Conservation (phyloP, 2,888 invertebrate species). For the Cryptocheilus praepositus region DNA sequence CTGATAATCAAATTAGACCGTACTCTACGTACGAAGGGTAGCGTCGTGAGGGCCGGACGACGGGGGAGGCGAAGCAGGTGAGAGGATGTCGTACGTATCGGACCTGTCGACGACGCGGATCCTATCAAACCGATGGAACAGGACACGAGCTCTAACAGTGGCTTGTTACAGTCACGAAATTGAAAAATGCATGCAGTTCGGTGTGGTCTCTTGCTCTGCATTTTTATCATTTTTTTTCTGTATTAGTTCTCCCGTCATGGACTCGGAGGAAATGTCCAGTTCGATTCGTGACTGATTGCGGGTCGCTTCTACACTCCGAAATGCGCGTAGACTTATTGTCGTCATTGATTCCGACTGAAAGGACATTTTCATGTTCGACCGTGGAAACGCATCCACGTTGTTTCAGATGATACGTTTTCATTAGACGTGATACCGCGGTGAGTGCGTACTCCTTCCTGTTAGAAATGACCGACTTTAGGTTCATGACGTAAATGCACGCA, state of each 20-base stretch:
- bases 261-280: too few relatives aligned
- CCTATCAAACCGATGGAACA: conserved; percentile 39
- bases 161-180: conserved; percentile 36
- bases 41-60: conserved; percentile 2
- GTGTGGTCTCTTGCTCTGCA: neutral
- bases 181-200: conserved; percentile 42
- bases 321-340: conserved; percentile 23
- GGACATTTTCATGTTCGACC: conserved; percentile 28
- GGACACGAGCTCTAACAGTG: conserved; percentile 34
- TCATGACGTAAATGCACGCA: too few relatives aligned
- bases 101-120: conserved; percentile 42
- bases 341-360: conserved; percentile 15
- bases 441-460: conserved; percentile 18
- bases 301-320: neutral
- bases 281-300: too few relatives aligned
- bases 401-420: conserved; percentile 40
- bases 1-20: conserved; percentile 45
- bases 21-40: conserved; percentile 6
- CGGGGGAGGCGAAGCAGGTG: conserved; percentile 23
- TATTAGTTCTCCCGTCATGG: too few relatives aligned
- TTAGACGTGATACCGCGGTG: conserved; percentile 33
- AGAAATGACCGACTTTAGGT: conserved; percentile 9
- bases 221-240: neutral
- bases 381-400: conserved; percentile 5
- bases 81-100: conserved; percentile 48